These are phyloP conservation scores for Pseudorectes ferrugineus DNA, from an alignment of 2,113 vertebrate species.

Conservation along the genomic window DNA sequence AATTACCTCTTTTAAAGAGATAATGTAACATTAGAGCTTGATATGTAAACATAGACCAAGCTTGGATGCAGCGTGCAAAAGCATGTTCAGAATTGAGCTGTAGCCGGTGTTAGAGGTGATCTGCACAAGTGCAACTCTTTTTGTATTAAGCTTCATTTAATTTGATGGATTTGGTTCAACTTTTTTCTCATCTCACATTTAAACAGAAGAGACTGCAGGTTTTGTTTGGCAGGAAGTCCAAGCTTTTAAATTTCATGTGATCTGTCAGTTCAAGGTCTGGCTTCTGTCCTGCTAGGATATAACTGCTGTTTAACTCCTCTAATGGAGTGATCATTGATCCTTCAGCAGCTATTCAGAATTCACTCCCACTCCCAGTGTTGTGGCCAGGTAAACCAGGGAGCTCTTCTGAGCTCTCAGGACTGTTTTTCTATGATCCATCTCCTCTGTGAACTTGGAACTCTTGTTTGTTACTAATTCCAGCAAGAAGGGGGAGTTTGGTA, in stretches of 20 bases:
- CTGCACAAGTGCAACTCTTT: not conserved
- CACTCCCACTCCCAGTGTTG: not conserved
- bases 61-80: not conserved
- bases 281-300: not conserved
- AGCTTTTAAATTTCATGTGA: not conserved
- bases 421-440: not conserved
- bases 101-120: fast-evolving
- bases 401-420: not conserved
- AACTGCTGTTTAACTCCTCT: not conserved
- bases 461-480: not conserved
- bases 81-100: not conserved
- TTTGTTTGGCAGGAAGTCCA: not conserved
- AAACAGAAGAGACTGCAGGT: not conserved
- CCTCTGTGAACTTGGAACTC: not conserved
- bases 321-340: not conserved
- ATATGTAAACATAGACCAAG: not conserved
- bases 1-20: not conserved
- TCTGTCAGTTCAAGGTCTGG: not conserved
- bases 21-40: not conserved
- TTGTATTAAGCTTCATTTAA: not conserved
- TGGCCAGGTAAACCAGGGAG: not conserved
- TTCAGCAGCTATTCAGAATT: not conserved
- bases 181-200: not conserved
- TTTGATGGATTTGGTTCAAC: not conserved
- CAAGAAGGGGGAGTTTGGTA: not conserved